Conservation (phyloP, 1,140 invertebrate genomes). For the Drosophila rufa region DNA sequence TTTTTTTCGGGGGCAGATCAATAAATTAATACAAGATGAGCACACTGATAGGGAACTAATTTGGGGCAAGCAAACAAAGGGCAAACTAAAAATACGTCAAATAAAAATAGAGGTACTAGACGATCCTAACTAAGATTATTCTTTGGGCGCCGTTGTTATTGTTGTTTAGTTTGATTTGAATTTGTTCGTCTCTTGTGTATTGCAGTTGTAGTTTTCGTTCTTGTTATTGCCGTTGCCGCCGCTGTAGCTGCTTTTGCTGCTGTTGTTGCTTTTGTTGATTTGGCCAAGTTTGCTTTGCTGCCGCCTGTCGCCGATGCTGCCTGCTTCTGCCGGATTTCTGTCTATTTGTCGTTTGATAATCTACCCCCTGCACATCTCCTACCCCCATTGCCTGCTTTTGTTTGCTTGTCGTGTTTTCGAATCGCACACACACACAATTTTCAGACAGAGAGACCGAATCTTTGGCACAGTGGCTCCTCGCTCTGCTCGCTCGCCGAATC, state of each 20-base stretch:
- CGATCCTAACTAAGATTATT: slow-evolving; percentile 9
- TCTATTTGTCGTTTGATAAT: slow-evolving; percentile 76
- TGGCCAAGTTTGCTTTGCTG: slow-evolving; percentile 55
- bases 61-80: slow-evolving; percentile 8
- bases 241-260: slow-evolving; percentile 13
- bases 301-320: slow-evolving; percentile 56
- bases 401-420: slow-evolving; percentile 38
- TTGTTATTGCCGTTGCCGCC: slow-evolving; percentile 11
- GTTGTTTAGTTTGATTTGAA: slow-evolving; percentile 74
- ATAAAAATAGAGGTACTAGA: slow-evolving; percentile 10
- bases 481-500: slow-evolving; percentile 20
- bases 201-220: slow-evolving; percentile 32
- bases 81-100: background rate
- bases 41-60: background rate
- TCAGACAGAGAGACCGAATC: slow-evolving; percentile 22
- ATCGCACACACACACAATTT: slow-evolving; percentile 28
- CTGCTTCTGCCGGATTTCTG: slow-evolving; percentile 64
- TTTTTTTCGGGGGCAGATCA: background rate
- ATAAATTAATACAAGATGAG: background rate
- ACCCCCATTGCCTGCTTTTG: slow-evolving; percentile 11
- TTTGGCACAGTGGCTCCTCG: slow-evolving; percentile 60
- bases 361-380: slow-evolving; percentile 31
- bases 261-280: slow-evolving; percentile 57
- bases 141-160: slow-evolving; percentile 15
- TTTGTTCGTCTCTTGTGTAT: slow-evolving; percentile 76